Evolutionary conservation across 2,888 invertebrate genomes (phyloP).

Genomic region (Drosophila demipolita): DNA sequence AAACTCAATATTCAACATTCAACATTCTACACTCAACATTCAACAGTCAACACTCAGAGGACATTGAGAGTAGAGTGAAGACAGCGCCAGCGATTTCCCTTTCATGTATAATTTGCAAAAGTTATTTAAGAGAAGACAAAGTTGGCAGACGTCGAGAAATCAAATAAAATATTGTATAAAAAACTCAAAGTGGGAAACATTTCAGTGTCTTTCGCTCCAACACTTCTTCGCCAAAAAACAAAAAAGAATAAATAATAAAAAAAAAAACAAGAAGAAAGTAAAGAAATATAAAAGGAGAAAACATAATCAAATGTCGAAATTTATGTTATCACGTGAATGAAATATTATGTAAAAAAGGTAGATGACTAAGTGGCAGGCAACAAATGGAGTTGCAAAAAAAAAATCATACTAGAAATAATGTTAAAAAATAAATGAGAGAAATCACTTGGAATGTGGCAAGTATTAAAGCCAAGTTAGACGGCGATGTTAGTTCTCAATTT

Average conservation of each 20-base stretch:
- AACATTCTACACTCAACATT: not conserved
- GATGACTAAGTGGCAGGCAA: not conserved
- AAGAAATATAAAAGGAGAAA: too few relatives aligned
- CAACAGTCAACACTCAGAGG: slow-evolving; percentile 7
- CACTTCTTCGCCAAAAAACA: not conserved
- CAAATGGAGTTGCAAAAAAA: slow-evolving; percentile 1
- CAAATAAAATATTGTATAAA: slow-evolving; percentile 27
- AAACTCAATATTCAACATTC: slow-evolving; percentile 10
- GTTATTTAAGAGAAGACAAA: slow-evolving; percentile 34
- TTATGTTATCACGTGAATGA: slow-evolving; percentile 14
- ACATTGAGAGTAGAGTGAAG: slow-evolving; percentile 15
- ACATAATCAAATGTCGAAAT: slow-evolving; percentile 27
- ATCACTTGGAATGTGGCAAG: not conserved
- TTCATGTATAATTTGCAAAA: slow-evolving; percentile 38
- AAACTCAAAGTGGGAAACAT: slow-evolving; percentile 17
- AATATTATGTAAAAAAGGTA: slow-evolving; percentile 6
- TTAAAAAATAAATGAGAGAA: not conserved
- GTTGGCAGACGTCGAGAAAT: slow-evolving; percentile 22
- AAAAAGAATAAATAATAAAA: not conserved
- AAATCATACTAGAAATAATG: not conserved
- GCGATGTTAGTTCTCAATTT: not conserved
- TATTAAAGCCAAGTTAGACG: not conserved
- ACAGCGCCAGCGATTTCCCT: slow-evolving; percentile 20
- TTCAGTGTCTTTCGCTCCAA: slow-evolving; percentile 4
- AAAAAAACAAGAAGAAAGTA: not conserved